Evolutionary conservation across 2,797 vertebrate genomes (phyloP).

Genomic region (Chaetodon trifasciatus): DNA sequence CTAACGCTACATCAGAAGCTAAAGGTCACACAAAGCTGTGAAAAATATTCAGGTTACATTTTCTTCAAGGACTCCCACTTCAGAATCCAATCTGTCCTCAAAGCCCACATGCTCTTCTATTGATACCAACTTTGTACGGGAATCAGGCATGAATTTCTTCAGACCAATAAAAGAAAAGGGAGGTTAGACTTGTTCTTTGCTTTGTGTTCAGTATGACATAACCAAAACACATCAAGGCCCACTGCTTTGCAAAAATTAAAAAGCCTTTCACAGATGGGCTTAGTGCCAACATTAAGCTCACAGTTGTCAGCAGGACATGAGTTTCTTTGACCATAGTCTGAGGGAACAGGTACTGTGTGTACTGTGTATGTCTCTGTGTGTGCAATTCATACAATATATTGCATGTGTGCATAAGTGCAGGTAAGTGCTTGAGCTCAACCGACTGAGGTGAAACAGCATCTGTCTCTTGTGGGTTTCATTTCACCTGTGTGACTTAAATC

Average conservation of each 20-base stretch:
- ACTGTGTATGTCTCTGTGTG: not conserved
- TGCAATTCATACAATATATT: not conserved
- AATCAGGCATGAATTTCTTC: conserved; percentile 14
- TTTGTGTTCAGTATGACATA: too few relatives aligned
- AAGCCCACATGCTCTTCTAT: not conserved
- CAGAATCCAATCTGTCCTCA: conserved; percentile 8
- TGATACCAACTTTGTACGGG: conserved; percentile 18
- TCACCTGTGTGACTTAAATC: not conserved
- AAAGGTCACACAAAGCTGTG: not conserved
- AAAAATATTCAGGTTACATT: conserved; percentile 10
- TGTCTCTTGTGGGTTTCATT: not conserved
- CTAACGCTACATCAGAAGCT: not conserved
- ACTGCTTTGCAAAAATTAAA: too few relatives aligned
- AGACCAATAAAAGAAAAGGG: too few relatives aligned
- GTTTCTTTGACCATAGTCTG: not conserved
- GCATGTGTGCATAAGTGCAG: not conserved
- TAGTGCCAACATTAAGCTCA: too few relatives aligned
- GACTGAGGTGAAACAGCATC: not conserved
- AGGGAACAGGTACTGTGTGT: not conserved
- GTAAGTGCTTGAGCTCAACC: not conserved
- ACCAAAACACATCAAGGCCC: too few relatives aligned
- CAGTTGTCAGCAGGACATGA: too few relatives aligned
- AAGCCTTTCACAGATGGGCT: too few relatives aligned
- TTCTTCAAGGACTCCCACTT: conserved; percentile 11
- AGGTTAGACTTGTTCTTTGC: too few relatives aligned